Percentiles rank a stretch among this genome's conserved stretches.
These are phyloP conservation scores for Amazonetta brasiliensis DNA, from an alignment of 2,797 vertebrate species.

Conservation along the genomic window DNA sequence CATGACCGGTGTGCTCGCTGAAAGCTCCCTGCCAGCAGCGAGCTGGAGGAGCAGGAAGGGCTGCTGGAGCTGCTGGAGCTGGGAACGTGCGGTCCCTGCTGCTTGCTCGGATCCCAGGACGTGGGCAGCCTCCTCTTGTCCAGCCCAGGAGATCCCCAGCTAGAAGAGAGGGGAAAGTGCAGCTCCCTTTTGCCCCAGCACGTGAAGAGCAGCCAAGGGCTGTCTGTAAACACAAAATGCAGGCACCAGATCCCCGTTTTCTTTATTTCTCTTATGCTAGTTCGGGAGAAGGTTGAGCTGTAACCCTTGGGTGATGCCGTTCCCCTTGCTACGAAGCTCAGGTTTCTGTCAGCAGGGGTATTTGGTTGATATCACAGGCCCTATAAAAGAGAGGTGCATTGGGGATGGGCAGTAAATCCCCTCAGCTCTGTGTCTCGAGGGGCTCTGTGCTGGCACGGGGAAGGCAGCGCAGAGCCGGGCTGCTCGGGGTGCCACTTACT, in stretches of 20 bases:
- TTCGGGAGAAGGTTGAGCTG: background rate
- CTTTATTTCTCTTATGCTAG: slow-evolving; percentile 33
- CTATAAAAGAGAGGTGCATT: background rate
- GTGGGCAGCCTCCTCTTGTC: background rate
- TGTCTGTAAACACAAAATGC: background rate
- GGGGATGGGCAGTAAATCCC: background rate
- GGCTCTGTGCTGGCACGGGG: background rate
- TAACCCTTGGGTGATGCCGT: background rate
- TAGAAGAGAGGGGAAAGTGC: background rate
- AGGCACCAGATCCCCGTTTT: background rate
- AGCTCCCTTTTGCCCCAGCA: background rate
- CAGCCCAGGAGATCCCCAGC: background rate
- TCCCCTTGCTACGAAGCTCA: background rate
- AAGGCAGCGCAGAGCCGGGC: fast-evolving
- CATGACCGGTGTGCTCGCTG: slow-evolving; percentile 5
- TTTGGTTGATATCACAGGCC: background rate
- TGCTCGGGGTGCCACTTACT: slow-evolving; percentile 79
- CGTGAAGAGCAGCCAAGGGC: fast-evolving
- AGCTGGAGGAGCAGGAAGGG: background rate
- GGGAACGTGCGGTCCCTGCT: background rate
- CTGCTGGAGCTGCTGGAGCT: background rate
- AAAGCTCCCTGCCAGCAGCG: background rate
- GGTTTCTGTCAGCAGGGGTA: background rate
- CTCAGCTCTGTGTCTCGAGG: fast-evolving
- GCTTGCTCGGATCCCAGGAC: background rate